Evolutionary conservation across 2,113 vertebrate genomes (phyloP).

Genomic region (Hippotragus niger): DNA sequence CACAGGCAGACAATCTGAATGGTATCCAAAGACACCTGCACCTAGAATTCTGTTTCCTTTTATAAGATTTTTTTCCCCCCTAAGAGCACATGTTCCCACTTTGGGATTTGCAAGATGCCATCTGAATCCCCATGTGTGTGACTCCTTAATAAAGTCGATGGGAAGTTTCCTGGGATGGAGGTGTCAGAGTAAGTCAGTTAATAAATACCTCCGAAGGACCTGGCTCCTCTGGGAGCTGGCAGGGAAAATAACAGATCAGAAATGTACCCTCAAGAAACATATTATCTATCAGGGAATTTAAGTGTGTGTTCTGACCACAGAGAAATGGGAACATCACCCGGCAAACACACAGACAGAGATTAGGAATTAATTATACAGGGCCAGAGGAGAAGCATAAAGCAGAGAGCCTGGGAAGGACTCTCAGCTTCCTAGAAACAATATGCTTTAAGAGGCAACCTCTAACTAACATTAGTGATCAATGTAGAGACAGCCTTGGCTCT

Average conservation of each 20-base stretch:
- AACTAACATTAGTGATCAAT: background rate
- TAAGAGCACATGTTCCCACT: conserved; percentile 69
- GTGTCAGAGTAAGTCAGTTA: conserved; percentile 47
- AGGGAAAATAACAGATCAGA: background rate
- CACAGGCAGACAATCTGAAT: conserved; percentile 71
- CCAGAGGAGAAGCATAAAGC: background rate
- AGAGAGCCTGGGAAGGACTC: background rate
- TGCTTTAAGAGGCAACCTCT: background rate
- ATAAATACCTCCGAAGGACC: conserved; percentile 11
- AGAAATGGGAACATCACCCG: background rate
- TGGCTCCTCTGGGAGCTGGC: background rate
- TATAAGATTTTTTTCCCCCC: conserved; percentile 36
- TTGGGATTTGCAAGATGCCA: conserved; percentile 64
- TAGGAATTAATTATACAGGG: background rate
- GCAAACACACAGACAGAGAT: background rate
- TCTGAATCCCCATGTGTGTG: conserved; percentile 76
- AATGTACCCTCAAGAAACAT: background rate
- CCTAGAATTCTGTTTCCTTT: conserved; percentile 62
- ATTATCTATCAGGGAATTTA: background rate
- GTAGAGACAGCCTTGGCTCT: background rate
- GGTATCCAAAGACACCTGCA: conserved; percentile 71
- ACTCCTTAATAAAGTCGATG: conserved; percentile 66
- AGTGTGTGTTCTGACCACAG: background rate
- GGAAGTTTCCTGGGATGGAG: conserved; percentile 50
- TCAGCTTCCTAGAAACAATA: background rate